Evolutionary conservation across 2,888 invertebrate genomes (phyloP).

Genomic region (Icerya purchasi): DNA sequence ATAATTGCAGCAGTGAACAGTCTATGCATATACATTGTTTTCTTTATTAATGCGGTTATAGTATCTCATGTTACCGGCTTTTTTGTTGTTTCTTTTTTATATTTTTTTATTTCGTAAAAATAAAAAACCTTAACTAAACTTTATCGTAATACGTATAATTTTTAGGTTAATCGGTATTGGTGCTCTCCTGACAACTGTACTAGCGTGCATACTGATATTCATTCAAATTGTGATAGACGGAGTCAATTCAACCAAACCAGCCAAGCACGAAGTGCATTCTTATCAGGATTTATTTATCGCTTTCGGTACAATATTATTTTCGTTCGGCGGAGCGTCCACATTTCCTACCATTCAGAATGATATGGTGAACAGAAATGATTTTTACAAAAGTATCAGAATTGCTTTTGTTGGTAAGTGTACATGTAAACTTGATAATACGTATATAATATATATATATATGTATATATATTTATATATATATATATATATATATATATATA

Average conservation of each 20-base stretch:
- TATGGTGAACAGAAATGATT: conserved; percentile 42
- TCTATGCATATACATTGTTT: too few relatives aligned
- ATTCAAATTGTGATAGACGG: conserved; percentile 37
- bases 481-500: neutral
- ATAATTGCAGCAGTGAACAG: too few relatives aligned
- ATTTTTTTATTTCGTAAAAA: too few relatives aligned
- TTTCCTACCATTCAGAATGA: conserved; percentile 63
- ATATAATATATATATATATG: neutral
- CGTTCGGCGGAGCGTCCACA: conserved; percentile 49
- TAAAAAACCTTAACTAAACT: too few relatives aligned
- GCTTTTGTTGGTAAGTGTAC: conserved; percentile 35
- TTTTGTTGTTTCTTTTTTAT: too few relatives aligned
- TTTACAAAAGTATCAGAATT: conserved; percentile 37
- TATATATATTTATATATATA: neutral
- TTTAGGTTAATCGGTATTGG: conserved; percentile 39
- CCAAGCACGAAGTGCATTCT: conserved; percentile 31
- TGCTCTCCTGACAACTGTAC: conserved; percentile 37
- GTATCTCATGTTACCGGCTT: too few relatives aligned
- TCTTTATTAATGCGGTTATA: too few relatives aligned
- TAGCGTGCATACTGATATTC: conserved; percentile 40
- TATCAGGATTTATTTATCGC: conserved; percentile 43
- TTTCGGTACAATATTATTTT: conserved; percentile 45
- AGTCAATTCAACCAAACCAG: conserved; percentile 25
- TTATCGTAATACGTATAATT: too few relatives aligned
- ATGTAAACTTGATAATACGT: neutral